Evolutionary conservation across 2,888 invertebrate genomes (phyloP), one percentile per base, ranked within the genome.

Genomic region (Lottia gigantea): DNA sequence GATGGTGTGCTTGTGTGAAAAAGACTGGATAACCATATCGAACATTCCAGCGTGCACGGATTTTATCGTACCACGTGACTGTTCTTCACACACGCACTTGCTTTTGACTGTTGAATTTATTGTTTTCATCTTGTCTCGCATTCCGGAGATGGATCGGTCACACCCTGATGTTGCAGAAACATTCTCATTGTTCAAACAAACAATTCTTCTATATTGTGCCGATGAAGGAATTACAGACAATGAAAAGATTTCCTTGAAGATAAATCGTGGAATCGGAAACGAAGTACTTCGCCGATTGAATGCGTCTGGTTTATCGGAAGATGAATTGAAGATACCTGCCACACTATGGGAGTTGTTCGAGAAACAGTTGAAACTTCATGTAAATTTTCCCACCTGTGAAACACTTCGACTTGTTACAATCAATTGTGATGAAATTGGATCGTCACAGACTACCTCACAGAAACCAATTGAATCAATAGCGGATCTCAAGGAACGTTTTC

Each of bases 371-470:
- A 69, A 67, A 31, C 25, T 61, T 16, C 16, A 46, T 15, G 64
- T 68, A 14, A 70, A 76, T 46, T 71, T 73, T 62, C 68, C 62
- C 2, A 67, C 74, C 25, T 68, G 74, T 49, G 62, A 67, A 12
- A 16, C 25, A 11, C 26, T 71, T 1, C n/a, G 46, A n/a, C 66
- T 73, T 19, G 66, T 75, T 4, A 68, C 68, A n/a, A 66, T 74
- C 12, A 16, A 74, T 25, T 68, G 69, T 46, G 64, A 62, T 15
- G 55, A 15, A 12, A 47, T 4, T n/a, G n/a, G 15, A 47, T 2
- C 47, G n/a, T 47, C 47, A 14, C 1, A 16, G 26, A 8, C 4
- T 12, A 31, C 25, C 2, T 2, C n/a, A 40, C 16, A 40, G 31
- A 31, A 31, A 40, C 40, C 40, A 40, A 40, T 40, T 40, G 7